phyloP scores from a whole-genome alignment of 1,140 invertebrate species.

The Drosophila albomicans region DNA sequence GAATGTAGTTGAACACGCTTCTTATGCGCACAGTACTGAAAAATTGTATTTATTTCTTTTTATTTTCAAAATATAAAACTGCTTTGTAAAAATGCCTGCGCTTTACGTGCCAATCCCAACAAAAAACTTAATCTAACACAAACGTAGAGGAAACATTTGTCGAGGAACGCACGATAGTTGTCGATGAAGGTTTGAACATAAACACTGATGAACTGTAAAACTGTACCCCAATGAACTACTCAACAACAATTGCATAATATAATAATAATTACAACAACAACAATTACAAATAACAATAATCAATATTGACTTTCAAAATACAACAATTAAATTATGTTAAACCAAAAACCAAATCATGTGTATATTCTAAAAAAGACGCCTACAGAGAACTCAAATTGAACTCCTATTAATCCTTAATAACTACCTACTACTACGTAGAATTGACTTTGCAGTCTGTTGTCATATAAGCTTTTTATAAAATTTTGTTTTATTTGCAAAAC shows the following conservation, averaged over 20 bases:
- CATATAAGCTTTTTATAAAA: conserved; percentile 68
- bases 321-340: conserved; percentile 76
- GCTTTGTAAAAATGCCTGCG: conserved; percentile 67
- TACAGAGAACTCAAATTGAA: conserved; percentile 40
- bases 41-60: conserved; percentile 56
- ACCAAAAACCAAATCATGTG: conserved; percentile 71
- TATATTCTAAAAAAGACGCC: conserved; percentile 80
- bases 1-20: conserved; percentile 8
- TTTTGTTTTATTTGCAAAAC: conserved; percentile 28
- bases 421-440: conserved; percentile 50
- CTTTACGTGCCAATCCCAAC: conserved; percentile 66
- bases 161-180: conserved; percentile 84
- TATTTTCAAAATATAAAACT: conserved; percentile 59
- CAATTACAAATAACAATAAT: conserved; percentile 61
- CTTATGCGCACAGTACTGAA: conserved; percentile 42
- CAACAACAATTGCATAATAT: conserved; percentile 73
- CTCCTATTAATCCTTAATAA: conserved; percentile 67
- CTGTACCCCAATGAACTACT: conserved; percentile 72
- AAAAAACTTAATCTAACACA: conserved; percentile 55
- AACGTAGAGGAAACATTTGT: conserved; percentile 84
- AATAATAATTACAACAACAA: conserved; percentile 33
- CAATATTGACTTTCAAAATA: conserved; percentile 72
- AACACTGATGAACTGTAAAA: conserved; percentile 82
- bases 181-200: conserved; percentile 84
- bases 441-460: conserved; percentile 59